Evolutionary conservation across 2,113 vertebrate species (phyloP).

Genomic region (Dolichallabes microphthalmus): DNA sequence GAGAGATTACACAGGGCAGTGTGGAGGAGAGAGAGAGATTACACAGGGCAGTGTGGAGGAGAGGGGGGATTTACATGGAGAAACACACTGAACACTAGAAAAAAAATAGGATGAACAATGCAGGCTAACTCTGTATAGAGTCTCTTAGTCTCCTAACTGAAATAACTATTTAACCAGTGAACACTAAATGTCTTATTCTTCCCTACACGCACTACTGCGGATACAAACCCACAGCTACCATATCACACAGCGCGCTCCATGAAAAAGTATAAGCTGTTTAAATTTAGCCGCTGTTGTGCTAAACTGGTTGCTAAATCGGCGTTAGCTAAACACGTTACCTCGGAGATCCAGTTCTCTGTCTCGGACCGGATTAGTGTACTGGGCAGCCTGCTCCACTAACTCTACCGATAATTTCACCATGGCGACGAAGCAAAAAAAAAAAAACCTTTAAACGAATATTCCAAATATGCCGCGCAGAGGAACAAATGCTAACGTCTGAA

Average conservation of each 20-base stretch:
- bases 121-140: neutral
- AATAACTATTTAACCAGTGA: neutral
- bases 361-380: constrained; percentile 90
- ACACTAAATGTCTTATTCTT: neutral
- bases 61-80: neutral
- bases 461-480: neutral
- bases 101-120: neutral
- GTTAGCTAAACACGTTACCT: constrained; percentile 70
- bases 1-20: neutral
- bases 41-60: neutral
- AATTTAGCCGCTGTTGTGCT: neutral
- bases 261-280: too few relatives aligned
- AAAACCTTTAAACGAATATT: neutral
- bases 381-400: constrained; percentile 91
- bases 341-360: constrained; percentile 89
- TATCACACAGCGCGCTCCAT: neutral
- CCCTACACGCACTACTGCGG: neutral
- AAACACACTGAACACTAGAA: neutral
- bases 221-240: too few relatives aligned
- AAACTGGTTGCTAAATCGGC: neutral
- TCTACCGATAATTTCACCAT: constrained; percentile 96
- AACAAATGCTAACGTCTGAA: neutral
- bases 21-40: neutral
- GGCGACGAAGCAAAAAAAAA: constrained; percentile 15
- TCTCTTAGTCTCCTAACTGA: neutral